phyloP scores from a whole-genome alignment of 2,797 vertebrate genomes.

The Gallinago stenura region DNA sequence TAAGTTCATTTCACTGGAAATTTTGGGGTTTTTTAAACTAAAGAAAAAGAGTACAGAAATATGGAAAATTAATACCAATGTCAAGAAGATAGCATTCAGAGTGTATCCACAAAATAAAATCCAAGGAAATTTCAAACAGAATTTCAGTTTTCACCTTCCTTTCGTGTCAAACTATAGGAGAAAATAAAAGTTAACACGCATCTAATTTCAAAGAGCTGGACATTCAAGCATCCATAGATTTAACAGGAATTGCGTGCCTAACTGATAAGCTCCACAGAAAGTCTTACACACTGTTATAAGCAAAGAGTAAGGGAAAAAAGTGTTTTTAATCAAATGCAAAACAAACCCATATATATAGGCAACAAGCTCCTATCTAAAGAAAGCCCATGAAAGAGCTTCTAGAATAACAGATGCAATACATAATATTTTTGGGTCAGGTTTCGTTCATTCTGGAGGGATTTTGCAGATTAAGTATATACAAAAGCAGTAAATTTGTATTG shows the following conservation, averaged over 20 bases:
- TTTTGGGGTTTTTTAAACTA: background rate
- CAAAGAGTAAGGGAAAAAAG: background rate
- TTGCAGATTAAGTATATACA: background rate
- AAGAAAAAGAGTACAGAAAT: background rate
- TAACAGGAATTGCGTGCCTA: background rate
- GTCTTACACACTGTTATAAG: background rate
- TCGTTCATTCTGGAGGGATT: background rate
- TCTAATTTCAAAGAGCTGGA: background rate
- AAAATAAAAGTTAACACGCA: background rate
- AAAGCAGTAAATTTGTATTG: background rate
- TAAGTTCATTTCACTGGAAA: background rate
- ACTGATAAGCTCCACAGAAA: background rate
- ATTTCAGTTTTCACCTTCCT: background rate
- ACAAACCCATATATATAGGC: background rate
- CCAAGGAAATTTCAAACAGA: background rate
- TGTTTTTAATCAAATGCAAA: background rate
- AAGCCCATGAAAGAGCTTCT: background rate
- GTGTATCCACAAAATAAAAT: slow-evolving; percentile 11
- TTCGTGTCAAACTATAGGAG: background rate
- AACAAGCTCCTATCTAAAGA: background rate
- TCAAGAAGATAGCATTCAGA: background rate
- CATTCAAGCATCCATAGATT: background rate
- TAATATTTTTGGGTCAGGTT: background rate
- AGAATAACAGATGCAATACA: background rate
- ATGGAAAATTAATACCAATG: background rate